Evolutionary conservation across 64 coral and sea anemone species (phyloP).

Genomic region (Pocillopora damicornis): DNA sequence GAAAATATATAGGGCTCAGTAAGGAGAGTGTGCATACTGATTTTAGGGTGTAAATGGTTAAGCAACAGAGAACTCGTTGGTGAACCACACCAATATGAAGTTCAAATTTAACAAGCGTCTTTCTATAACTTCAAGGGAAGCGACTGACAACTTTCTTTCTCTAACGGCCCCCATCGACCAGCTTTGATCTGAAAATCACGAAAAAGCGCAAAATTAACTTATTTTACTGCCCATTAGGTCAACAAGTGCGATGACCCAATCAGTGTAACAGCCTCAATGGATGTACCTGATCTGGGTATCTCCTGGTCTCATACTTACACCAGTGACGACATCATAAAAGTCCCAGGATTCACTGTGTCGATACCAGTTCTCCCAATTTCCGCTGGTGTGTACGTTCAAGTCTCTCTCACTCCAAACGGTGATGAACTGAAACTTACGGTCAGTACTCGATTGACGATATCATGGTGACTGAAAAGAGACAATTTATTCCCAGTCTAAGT

Average conservation of each 20-base stretch:
- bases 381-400: constrained; percentile 54
- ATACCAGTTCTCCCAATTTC: background rate
- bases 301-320: constrained; percentile 65
- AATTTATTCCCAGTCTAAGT: no score
- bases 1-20: no score
- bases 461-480: background rate
- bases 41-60: no score
- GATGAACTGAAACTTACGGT: constrained; percentile 45
- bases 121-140: no score
- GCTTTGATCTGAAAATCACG: no score
- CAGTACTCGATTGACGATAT: background rate
- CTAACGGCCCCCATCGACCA: no score
- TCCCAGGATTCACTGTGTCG: constrained; percentile 47
- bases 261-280: constrained; percentile 44
- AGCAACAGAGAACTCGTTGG: no score
- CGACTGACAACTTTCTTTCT: no score
- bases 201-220: no score
- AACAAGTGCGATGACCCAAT: constrained; percentile 70
- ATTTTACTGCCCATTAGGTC: background rate
- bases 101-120: no score
- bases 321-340: constrained; percentile 56
- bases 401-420: constrained; percentile 22
- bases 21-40: no score
- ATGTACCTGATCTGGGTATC: constrained; percentile 46
- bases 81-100: no score